Percentiles rank a stretch among this genome's conserved stretches.
phyloP scores from a whole-genome alignment of 2,113 vertebrate species.

The Poicephalus gulielmi region DNA sequence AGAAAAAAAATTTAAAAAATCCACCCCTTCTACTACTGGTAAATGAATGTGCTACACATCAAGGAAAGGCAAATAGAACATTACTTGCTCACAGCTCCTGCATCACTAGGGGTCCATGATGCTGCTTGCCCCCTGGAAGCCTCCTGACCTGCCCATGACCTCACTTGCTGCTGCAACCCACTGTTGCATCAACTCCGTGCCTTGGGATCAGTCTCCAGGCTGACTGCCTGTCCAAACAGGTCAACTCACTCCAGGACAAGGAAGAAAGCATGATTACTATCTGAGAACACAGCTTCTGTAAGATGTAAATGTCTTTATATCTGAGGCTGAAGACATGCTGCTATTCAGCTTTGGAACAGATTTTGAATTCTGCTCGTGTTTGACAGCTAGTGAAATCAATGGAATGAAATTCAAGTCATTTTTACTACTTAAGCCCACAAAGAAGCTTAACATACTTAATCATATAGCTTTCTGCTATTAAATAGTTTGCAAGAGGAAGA shows the following conservation, averaged over 20 bases:
- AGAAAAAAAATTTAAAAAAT: background rate
- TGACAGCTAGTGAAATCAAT: background rate
- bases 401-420: background rate
- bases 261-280: rapidly evolving
- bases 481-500: background rate
- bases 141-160: background rate
- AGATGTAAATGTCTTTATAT: background rate
- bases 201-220: background rate
- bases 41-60: rapidly evolving
- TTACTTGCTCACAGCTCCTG: background rate
- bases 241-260: background rate
- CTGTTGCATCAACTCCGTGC: background rate
- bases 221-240: background rate
- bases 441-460: slow-evolving; percentile 32
- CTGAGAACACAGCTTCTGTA: rapidly evolving
- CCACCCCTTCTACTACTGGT: background rate
- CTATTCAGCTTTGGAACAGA: background rate
- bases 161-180: background rate
- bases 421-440: background rate
- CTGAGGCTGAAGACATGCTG: background rate
- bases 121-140: background rate
- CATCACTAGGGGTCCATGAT: background rate
- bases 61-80: background rate
- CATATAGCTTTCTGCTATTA: background rate
- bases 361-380: background rate